Conservation (phyloP, 2,113 vertebrate genomes). For the Rhinolophus sinicus region DNA sequence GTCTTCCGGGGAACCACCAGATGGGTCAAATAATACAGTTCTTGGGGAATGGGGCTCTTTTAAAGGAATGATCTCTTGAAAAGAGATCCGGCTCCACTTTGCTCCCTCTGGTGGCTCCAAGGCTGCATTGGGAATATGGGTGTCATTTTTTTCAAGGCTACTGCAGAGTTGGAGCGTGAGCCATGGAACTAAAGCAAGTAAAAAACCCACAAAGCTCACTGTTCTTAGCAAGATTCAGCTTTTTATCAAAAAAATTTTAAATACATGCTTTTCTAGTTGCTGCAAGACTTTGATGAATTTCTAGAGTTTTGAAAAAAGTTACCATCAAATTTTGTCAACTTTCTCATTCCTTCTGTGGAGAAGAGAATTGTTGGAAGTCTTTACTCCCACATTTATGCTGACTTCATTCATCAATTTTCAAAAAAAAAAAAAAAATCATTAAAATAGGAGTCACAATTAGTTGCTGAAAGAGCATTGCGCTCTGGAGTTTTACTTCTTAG, state of each 20-base stretch:
- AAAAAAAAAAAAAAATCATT: neutral
- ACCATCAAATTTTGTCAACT: neutral
- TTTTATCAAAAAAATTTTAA: no score
- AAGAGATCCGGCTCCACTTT: neutral
- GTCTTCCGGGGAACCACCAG: neutral
- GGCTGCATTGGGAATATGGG: neutral
- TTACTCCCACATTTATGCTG: neutral
- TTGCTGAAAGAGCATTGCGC: neutral
- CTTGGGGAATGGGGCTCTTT: neutral
- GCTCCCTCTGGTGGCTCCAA: neutral
- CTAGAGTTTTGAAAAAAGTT: neutral
- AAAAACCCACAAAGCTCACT: neutral
- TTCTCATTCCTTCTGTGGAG: neutral
- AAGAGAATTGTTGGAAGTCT: neutral
- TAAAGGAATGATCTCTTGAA: neutral
- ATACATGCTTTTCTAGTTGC: neutral
- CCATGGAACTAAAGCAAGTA: rapidly evolving
- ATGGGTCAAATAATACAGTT: neutral
- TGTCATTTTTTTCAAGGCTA: neutral
- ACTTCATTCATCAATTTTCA: neutral
- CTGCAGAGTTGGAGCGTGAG: neutral
- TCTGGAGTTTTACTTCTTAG: neutral
- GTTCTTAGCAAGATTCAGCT: neutral
- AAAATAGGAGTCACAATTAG: neutral
- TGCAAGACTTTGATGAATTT: neutral